Evolutionary conservation across 2,113 vertebrate genomes (phyloP).

Genomic region (Neogale vison): DNA sequence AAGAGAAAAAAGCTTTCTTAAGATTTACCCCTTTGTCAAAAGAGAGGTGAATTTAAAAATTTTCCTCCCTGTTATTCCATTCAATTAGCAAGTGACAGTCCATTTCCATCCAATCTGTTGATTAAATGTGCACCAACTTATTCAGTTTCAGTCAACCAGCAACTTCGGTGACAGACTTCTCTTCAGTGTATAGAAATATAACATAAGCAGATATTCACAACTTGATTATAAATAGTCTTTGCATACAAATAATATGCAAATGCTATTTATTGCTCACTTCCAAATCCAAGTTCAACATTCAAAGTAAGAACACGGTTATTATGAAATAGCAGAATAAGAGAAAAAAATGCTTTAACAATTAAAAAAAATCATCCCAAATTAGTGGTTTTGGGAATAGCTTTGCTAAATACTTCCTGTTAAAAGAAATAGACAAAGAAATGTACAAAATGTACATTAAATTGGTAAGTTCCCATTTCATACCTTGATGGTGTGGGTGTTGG

Average conservation of each 20-base stretch:
- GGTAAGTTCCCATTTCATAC: not conserved
- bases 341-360: constrained; percentile 32
- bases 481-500: not conserved
- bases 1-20: not conserved
- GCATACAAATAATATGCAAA: not conserved
- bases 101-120: not conserved
- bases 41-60: not conserved
- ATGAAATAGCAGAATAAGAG: constrained; percentile 38
- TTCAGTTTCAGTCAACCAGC: constrained; percentile 36
- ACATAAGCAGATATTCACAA: constrained; percentile 21
- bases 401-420: constrained; percentile 13
- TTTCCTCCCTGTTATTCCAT: not conserved
- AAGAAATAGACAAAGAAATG: not conserved
- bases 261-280: not conserved
- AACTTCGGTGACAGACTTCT: constrained; percentile 24
- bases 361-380: constrained; percentile 24
- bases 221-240: constrained; percentile 34
- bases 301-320: not conserved
- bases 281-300: constrained; percentile 22
- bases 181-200: not conserved
- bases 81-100: not conserved
- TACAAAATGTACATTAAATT: not conserved
- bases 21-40: not conserved
- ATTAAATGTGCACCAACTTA: constrained; percentile 23
- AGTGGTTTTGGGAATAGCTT: not conserved